Conservation (phyloP, 2,888 invertebrate species). For the Drosophila niveifrons region DNA sequence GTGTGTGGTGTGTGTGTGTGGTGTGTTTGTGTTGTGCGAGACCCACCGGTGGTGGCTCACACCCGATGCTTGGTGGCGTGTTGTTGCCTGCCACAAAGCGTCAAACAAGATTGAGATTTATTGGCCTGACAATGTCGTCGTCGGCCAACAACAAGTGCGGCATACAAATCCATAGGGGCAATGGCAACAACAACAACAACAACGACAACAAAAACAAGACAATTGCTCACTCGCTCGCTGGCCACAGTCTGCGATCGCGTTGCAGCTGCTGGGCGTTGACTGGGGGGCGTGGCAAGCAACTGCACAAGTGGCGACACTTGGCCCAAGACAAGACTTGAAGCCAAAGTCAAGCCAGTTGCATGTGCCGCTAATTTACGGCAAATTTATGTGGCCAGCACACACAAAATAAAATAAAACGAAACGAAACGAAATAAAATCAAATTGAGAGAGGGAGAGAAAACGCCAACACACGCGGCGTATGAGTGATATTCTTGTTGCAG, state of each 20-base stretch:
- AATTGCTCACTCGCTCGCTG: conserved; percentile 55
- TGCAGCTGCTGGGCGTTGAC: conserved; percentile 58
- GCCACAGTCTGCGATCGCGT: conserved; percentile 28
- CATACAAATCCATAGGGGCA: conserved; percentile 57
- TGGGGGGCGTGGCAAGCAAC: conserved; percentile 65
- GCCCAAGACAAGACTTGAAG: conserved; percentile 35
- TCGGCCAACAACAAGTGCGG: conserved; percentile 65
- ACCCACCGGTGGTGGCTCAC: conserved; percentile 58
- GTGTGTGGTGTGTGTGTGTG: conserved; percentile 10
- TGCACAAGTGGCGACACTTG: conserved; percentile 76
- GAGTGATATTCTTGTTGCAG: conserved; percentile 69
- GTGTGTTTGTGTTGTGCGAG: conserved; percentile 16
- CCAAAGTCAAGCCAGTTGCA: conserved; percentile 51
- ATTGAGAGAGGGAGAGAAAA: conserved; percentile 19
- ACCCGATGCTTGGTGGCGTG: conserved; percentile 50
- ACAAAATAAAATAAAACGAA: conserved; percentile 20
- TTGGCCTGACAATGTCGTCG: conserved; percentile 66
- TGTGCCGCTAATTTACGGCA: conserved; percentile 80
- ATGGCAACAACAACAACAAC: conserved; percentile 8
- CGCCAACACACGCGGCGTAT: conserved; percentile 66
- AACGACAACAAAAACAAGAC: conserved; percentile 33
- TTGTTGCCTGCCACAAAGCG: conserved; percentile 72
- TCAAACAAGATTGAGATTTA: conserved; percentile 82
- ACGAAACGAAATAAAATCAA: background rate
- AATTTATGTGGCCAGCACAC: conserved; percentile 68